phyloP scores from a whole-genome alignment of 2,797 vertebrate species.

The Brachymystax lenok region DNA sequence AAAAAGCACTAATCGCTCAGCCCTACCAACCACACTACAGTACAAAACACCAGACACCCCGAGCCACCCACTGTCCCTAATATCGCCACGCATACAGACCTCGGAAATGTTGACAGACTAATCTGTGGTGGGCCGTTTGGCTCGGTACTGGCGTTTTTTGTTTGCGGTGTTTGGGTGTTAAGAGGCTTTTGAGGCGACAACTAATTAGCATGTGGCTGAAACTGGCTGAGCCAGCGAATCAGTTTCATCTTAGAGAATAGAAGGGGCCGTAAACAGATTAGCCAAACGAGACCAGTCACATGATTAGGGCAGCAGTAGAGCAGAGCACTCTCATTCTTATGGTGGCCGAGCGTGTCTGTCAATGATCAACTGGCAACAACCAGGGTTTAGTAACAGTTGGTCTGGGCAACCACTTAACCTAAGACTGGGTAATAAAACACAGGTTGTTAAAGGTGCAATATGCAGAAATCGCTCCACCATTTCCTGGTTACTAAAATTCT shows the following conservation, averaged over 20 bases:
- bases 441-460: no score
- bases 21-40: neutral
- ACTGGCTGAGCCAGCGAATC: constrained; percentile 57
- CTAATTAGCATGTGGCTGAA: constrained; percentile 68
- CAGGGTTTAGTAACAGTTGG: neutral
- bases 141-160: constrained; percentile 3
- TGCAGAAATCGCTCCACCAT: no score
- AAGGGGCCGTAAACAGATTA: constrained; percentile 56
- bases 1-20: no score
- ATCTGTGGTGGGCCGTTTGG: neutral
- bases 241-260: constrained; percentile 60
- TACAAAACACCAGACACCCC: constrained; percentile 16
- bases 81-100: neutral
- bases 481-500: no score
- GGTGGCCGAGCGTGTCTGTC: constrained; percentile 15
- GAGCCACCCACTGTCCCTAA: neutral
- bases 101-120: neutral
- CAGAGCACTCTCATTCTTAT: constrained; percentile 20
- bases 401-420: no score
- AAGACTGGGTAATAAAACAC: no score
- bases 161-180: constrained; percentile 47
- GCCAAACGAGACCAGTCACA: constrained; percentile 52
- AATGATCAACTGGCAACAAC: neutral
- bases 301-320: constrained; percentile 33
- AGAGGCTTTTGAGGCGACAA: constrained; percentile 53